phyloP scores from a whole-genome alignment of 2,888 invertebrate genomes.

The Acronicta leporina region DNA sequence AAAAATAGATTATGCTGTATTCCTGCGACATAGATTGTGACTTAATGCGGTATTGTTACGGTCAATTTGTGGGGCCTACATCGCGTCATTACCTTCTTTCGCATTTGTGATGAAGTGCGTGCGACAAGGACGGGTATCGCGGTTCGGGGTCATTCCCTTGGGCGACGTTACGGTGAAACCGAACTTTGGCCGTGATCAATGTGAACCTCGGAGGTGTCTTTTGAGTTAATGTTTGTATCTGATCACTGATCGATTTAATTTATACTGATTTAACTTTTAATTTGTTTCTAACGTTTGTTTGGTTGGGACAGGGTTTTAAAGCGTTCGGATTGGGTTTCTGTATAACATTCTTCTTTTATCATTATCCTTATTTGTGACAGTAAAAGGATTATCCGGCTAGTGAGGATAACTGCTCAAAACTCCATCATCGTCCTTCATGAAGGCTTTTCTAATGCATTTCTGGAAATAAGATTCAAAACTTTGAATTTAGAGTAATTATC shows the following conservation, averaged over 20 bases:
- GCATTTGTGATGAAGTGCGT: slow-evolving; percentile 67
- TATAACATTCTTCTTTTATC: too few relatives aligned
- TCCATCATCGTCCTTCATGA: too few relatives aligned
- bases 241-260: slow-evolving; percentile 70
- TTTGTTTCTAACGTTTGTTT: slow-evolving; percentile 45
- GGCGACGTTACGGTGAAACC: slow-evolving; percentile 82
- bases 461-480: too few relatives aligned
- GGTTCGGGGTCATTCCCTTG: slow-evolving; percentile 74
- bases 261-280: slow-evolving; percentile 56
- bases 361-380: too few relatives aligned
- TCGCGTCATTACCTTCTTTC: slow-evolving; percentile 72
- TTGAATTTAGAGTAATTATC: too few relatives aligned
- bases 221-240: slow-evolving; percentile 77
- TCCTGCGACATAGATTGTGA: slow-evolving; percentile 72
- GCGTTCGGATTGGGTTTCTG: too few relatives aligned
- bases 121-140: slow-evolving; percentile 71
- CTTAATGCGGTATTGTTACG: slow-evolving; percentile 79
- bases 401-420: too few relatives aligned
- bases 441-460: too few relatives aligned
- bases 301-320: too few relatives aligned
- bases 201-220: slow-evolving; percentile 80
- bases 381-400: too few relatives aligned
- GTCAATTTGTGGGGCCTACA: slow-evolving; percentile 75
- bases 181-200: slow-evolving; percentile 84
- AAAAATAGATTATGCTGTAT: slow-evolving; percentile 68